Conservation (phyloP, 2,113 vertebrate genomes). For the Anas platyrhynchos region DNA sequence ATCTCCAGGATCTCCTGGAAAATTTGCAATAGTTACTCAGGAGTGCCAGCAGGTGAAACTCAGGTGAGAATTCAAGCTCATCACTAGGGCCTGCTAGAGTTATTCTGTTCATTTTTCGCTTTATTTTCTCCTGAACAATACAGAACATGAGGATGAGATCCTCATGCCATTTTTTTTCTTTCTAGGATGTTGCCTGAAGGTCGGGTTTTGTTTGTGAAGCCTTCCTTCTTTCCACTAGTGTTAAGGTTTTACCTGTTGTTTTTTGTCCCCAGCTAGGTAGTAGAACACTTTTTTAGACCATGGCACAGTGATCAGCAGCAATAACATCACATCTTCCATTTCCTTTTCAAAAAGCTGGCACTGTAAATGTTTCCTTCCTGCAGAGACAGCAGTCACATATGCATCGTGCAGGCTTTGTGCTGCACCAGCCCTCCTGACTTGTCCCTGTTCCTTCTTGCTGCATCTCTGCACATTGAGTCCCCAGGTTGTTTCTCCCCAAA, state of each 20-base stretch:
- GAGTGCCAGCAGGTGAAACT: neutral
- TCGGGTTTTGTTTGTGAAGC: neutral
- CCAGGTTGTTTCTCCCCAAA: neutral
- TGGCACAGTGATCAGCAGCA: neutral
- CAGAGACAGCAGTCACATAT: neutral
- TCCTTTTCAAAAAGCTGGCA: neutral
- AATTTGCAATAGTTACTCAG: neutral
- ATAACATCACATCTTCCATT: neutral
- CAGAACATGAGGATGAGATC: neutral
- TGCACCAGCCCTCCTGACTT: neutral
- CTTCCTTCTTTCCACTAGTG: neutral
- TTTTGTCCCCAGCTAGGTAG: neutral
- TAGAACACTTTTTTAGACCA: neutral
- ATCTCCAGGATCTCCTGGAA: neutral
- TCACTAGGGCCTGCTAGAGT: neutral
- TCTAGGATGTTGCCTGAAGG: neutral
- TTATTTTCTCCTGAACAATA: neutral
- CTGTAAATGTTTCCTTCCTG: neutral
- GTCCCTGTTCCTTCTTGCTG: neutral
- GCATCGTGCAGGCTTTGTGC: neutral
- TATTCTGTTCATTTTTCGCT: neutral
- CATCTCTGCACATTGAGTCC: neutral
- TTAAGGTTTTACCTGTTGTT: neutral
- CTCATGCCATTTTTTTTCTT: fast-evolving
- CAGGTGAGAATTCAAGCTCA: neutral